Base-by-base conservation (phyloP, 2,888 invertebrate genomes). In the Drosophila birchii region DNA sequence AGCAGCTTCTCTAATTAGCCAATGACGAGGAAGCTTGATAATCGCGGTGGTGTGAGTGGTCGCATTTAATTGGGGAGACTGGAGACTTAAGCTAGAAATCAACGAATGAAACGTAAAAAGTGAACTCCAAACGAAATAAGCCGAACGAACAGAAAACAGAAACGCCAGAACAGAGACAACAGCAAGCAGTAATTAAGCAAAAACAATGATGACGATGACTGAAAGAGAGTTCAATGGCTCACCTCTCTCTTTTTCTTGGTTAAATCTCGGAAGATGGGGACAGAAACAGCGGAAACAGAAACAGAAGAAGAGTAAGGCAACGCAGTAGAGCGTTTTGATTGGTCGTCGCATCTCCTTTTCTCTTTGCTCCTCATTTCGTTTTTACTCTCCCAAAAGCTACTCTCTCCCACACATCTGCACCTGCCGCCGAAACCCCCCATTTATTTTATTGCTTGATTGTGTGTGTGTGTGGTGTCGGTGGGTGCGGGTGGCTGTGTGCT, bases 221-320 rank as follows among this genome's bases (percentile, higher is more conserved):
- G 29, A 56, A 71, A 51, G 80, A 79, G 79, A 74, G 51, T 49
- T 62, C 36, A 49, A 26, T 49, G 55, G 57, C 41, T 34, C 53
- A 72, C 78, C 16, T 6, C 16, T 23, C 36, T 53, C 51, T 82
- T 74, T 82, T 76, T 74, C 45, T 49, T 53, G 68, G 61, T 60
- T 72, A 49, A 61, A 59, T 57, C 69, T 70, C 69, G 16, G 55
- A 60, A 62, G 76, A 67, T 78, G 80, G 51, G 49, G 49, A 55
- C 44, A 41, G 39, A 34, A 56, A 55, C 53, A 57, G 56, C 38
- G 71, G 60, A 64, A 64, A 51, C 49, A 68, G 69, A 71, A 74
- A 64, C 56, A 80, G 80, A 87, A 87, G 86, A 86, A 80, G 88
- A 88, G 84, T 69, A 76, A 63, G 72, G 83, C 86, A 77, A 74